Conservation (phyloP, 2,888 invertebrate species). For the Meiosimyza platycephala region DNA sequence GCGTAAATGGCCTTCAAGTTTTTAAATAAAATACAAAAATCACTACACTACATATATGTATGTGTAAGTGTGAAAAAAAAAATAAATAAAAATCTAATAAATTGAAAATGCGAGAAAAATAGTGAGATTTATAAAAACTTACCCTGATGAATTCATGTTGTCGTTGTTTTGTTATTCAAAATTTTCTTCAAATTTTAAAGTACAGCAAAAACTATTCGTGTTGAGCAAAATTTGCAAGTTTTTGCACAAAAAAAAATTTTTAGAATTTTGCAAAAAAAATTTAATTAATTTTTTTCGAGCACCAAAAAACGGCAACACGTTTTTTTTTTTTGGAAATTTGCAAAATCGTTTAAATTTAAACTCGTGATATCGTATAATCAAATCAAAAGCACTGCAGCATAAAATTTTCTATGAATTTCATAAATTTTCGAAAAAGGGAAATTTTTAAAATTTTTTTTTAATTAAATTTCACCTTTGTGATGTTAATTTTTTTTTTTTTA, state of each 20-base stretch:
- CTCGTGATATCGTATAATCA: too few species aligned
- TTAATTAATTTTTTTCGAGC: neutral
- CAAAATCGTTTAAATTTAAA: too few species aligned
- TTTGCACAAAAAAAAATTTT: slow-evolving; percentile 15
- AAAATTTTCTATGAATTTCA: neutral
- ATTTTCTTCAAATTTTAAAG: neutral
- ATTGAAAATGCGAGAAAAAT: slow-evolving; percentile 1
- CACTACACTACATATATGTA: too few species aligned
- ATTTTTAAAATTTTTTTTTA: slow-evolving; percentile 10
- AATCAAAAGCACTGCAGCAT: too few species aligned
- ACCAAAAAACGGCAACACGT: neutral
- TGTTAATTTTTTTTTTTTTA: slow-evolving; percentile 8
- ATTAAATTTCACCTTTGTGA: slow-evolving; percentile 10
- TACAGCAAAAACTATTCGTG: neutral
- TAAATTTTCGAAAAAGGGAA: slow-evolving; percentile 1
- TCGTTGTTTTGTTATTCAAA: neutral
- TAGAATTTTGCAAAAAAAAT: slow-evolving; percentile 12
- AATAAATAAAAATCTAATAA: slow-evolving; percentile 12
- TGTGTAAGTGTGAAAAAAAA: too few species aligned
- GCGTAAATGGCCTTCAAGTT: slow-evolving; percentile 36
- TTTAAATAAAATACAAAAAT: slow-evolving; percentile 2
- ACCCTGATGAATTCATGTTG: slow-evolving; percentile 36
- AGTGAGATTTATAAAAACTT: slow-evolving; percentile 20
- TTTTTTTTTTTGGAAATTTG: too few species aligned
- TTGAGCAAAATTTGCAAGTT: slow-evolving; percentile 10